Conservation (phyloP, 2,888 invertebrate species). For the Lathronympha strigana region DNA sequence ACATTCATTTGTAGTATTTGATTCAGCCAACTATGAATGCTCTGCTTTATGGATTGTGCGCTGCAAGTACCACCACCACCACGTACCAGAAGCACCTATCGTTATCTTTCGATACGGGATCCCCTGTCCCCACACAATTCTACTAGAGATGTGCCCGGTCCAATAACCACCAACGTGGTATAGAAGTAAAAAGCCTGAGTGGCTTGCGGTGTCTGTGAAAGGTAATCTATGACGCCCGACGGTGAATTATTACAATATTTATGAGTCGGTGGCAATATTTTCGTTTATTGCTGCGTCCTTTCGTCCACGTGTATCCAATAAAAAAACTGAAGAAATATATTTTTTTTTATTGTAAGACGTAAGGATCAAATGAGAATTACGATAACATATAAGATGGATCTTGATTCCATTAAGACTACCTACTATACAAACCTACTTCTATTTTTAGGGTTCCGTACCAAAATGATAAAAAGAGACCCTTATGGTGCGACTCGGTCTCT, state of each 20-base stretch:
- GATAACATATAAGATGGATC: not conserved
- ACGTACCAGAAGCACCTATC: too few species aligned
- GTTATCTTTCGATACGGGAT: too few species aligned
- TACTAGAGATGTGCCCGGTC: too few species aligned
- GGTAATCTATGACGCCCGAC: not conserved
- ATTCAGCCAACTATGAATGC: too few species aligned
- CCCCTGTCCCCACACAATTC: too few species aligned
- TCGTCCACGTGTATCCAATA: not conserved
- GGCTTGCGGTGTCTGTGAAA: not conserved
- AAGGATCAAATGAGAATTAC: constrained; percentile 3
- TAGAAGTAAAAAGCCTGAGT: not conserved
- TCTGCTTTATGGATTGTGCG: too few species aligned
- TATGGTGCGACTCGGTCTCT: not conserved
- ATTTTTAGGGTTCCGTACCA: too few species aligned
- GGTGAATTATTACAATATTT: constrained; percentile 35
- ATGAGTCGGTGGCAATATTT: constrained; percentile 21
- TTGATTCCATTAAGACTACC: not conserved
- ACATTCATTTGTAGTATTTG: too few species aligned
- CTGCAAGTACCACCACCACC: too few species aligned
- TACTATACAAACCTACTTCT: too few species aligned
- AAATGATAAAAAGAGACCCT: too few species aligned
- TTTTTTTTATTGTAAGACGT: constrained; percentile 6
- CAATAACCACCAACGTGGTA: too few species aligned
- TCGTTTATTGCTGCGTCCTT: constrained; percentile 15
- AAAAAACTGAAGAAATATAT: constrained; percentile 1